Evolutionary conservation across 2,113 vertebrate genomes (phyloP).

Genomic region (Phyllopteryx taeniolatus): DNA sequence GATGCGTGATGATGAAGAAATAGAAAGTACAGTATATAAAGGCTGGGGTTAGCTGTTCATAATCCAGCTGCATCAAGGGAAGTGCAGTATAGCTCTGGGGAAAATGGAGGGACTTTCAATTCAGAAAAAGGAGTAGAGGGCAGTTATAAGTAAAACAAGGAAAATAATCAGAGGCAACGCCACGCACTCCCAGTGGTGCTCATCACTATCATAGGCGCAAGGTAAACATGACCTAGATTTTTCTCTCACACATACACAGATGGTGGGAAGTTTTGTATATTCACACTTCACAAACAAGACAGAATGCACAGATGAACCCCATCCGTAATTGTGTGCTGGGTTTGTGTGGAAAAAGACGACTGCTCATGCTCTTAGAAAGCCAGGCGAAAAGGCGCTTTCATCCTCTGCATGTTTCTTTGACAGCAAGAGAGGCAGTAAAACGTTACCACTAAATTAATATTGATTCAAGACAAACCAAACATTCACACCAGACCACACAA

Average conservation of each 20-base stretch:
- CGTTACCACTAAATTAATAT: slow-evolving; percentile 22
- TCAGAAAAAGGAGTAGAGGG: background rate
- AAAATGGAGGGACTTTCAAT: background rate
- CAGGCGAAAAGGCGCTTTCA: too few relatives aligned
- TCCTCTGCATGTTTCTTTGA: too few relatives aligned
- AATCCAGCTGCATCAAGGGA: slow-evolving; percentile 12
- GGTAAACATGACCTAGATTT: slow-evolving; percentile 55
- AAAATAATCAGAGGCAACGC: slow-evolving; percentile 10
- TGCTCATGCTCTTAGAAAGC: too few relatives aligned
- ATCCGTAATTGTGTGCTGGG: background rate
- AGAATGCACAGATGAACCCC: slow-evolving; percentile 12
- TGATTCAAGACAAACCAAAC: slow-evolving; percentile 15
- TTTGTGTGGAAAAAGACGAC: background rate
- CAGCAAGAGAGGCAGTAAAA: background rate
- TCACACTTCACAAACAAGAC: slow-evolving; percentile 9
- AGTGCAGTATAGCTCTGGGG: background rate
- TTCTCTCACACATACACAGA: background rate
- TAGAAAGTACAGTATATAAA: background rate
- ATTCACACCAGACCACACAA: too few relatives aligned
- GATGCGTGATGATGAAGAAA: background rate
- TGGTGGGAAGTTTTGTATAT: background rate
- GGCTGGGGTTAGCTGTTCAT: background rate
- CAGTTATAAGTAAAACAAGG: slow-evolving; percentile 9
- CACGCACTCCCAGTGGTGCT: slow-evolving; percentile 20
- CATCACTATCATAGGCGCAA: slow-evolving; percentile 24